These are phyloP conservation scores for Chelmon rostratus DNA, from an alignment of 2,797 vertebrate genomes.

Conservation along the genomic window DNA sequence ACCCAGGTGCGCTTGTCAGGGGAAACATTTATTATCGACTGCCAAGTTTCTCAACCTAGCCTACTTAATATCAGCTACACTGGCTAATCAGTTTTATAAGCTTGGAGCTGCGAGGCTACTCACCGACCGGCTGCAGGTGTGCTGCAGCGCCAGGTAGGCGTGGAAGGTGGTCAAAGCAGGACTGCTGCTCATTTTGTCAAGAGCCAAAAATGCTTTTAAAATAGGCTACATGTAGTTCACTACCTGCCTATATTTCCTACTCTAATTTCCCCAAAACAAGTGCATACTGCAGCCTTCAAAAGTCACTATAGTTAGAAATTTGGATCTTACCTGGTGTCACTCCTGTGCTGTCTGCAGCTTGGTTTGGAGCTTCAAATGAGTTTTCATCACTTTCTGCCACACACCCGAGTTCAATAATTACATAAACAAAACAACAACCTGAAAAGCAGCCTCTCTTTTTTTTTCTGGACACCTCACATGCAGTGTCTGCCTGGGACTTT, in stretches of 20 bases:
- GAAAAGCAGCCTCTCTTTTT: conserved; percentile 16
- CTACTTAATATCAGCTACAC: neutral
- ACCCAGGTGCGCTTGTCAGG: neutral
- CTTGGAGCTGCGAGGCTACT: conserved; percentile 15
- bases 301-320: neutral
- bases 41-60: neutral
- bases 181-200: neutral
- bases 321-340: conserved; percentile 48
- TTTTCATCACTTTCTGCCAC: conserved; percentile 24
- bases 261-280: neutral
- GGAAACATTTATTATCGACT: neutral
- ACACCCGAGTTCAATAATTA: conserved; percentile 34
- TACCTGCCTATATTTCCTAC: neutral
- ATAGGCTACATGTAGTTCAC: neutral
- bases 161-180: conserved; percentile 6
- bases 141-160: conserved; percentile 26
- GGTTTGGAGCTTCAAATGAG: conserved; percentile 10
- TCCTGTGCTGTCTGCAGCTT: conserved; percentile 2
- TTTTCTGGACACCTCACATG: conserved; percentile 51
- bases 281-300: neutral
- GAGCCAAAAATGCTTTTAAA: neutral
- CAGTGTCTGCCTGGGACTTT: conserved; percentile 79
- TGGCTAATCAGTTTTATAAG: neutral
- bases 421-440: conserved; percentile 30
- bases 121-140: conserved; percentile 37